Base-by-base conservation (phyloP, 2,888 invertebrate genomes). In the Spicauda simplicius region DNA sequence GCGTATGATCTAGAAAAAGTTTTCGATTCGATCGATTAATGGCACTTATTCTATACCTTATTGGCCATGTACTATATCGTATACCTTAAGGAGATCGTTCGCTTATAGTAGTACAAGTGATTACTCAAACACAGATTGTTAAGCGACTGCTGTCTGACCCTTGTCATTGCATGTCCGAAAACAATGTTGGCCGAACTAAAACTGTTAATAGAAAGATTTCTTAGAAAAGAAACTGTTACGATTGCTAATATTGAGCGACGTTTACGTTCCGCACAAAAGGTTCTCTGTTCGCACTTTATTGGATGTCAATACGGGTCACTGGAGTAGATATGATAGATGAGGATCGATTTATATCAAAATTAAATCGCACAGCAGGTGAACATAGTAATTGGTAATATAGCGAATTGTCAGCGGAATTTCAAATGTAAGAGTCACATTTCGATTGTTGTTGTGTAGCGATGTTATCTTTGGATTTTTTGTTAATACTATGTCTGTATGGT, bases 321-420 rank as follows among this genome's bases (percentile, higher is more conserved):
- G 71, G 89, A 83, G 73, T 86, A 87, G 82, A 85, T 87, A 79
- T 78, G 78, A 82, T 83, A 75, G 70, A 75, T 70, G 72, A 77
- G 79, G 83, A 82, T 80, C 79, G 83, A 85, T 86, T 83, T 78
- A 82, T 85, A 90, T 90, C 88, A 79, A 86, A 90, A 86, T 88
- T 87, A 82, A 83, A 88, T 86, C 84, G 84, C 86, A 71, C 88
- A 84, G 87, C 88, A 81, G 86, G 89, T 85, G 84, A 72, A 80
- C 81, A 80, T 81, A 82, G 82, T 85, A 80, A 82, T 77, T 76
- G 66, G 59, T 64, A 52, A 52, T 58, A 41, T 41, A 41, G 41
- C 41, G 41, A 48, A 48, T 57, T 50, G 16, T 57, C 41, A 50
- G 20, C 48, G 48, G 50, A 50, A 59, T 59, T 52, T 30, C 50